Evolutionary conservation across 2,888 invertebrate species (phyloP), one percentile per base, ranked within the genome.

Genomic region (Vannuccia rotundouncinata): DNA sequence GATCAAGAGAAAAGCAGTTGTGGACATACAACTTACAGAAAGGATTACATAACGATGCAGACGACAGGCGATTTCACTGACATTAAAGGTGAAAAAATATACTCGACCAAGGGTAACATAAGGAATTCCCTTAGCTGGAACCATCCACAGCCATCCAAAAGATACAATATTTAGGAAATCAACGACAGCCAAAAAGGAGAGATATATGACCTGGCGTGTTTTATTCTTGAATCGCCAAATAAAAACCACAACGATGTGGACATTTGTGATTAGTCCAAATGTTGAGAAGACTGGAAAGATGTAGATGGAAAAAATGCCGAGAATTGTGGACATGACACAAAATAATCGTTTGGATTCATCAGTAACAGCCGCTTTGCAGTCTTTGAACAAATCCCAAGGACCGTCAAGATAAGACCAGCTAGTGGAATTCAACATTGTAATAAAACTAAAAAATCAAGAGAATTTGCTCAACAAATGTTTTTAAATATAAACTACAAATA

Each of bases 81-180:
- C 10, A 22, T 27, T 27, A n/a, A 13, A 73, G 5, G 74, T 73
- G 27, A 73, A 73, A 73, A 73, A 73, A 5, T n/a, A n/a, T 2
- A 73, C 22, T 10, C 74, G 74, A 22, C 74, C 74, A 13, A 5
- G 22, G n/a, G 22, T 73, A 5, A n/a, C 74, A n/a, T 27, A 73
- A 13, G 74, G 74, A n/a, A 73, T n/a, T 2, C 74, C 74, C n/a
- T 73, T 73, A n/a, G 74, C 74, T n/a, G 74, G 74, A 73, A 73
- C 22, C 22, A n/a, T 22, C 74, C 74, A 73, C 74, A 73, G 22
- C 74, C 74, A 73, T 5, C 74, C 74, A 27, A 73, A 13, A 13
- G 74, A 2, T 10, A 73, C n/a, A n/a, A 73, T 22, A 27, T 27
- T 22, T 5, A 73, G 2, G n/a, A 27, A 13, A 73, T 73, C 74